Base-by-base conservation (phyloP, 1,140 invertebrate species). In the Heliconius melpomene region DNA sequence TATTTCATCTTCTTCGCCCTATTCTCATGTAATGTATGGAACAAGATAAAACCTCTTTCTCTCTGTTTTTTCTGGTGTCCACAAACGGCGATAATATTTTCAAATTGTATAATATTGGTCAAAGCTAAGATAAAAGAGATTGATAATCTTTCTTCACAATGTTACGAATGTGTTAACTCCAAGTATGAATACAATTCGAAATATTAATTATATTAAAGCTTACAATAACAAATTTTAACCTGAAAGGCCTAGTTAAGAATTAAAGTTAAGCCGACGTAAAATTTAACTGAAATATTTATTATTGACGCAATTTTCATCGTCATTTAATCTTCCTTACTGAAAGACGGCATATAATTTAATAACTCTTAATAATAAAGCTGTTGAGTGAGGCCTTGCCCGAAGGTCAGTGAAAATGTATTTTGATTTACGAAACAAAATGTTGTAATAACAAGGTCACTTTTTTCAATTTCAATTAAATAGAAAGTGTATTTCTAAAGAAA, bases 311-410 rank as follows among this genome's bases (percentile, higher is more conserved):
- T 66, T 29, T 66, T 66, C 23, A 66, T 66, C 60, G 60, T 26
- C 23, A 66, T 66, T 66, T 66, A 66, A 66, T 66, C 60, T 66
- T 29, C 13, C 29, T 66, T 29, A 11, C 11, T 16, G 60, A 29
- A 66, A 66, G 5, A 66, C 60, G 60, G 60, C 60, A 66, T 66
- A 26, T 66, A 66, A 66, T 66, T 66, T 66, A 66, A 66, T 66
- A 66, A 66, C 13, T 66, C 60, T 66, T 66, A 66, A 29, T 66
- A 66, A 66, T 66, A 66, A 66, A 66, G 9, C 26, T 16, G 60
- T 66, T 66, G 60, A 26, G 57, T 66, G 57, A 29, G 60, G 26
- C 60, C 60, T 66, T 66, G 60, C 26, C 60, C 13, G 60, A 66
- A 66, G 60, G 60, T 66, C 60, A 66, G 60, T 18, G 3, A 29